Percentiles rank a stretch among this genome's conserved stretches.
Conservation (phyloP, 2,888 invertebrate genomes). For the Trachelus stipa region DNA sequence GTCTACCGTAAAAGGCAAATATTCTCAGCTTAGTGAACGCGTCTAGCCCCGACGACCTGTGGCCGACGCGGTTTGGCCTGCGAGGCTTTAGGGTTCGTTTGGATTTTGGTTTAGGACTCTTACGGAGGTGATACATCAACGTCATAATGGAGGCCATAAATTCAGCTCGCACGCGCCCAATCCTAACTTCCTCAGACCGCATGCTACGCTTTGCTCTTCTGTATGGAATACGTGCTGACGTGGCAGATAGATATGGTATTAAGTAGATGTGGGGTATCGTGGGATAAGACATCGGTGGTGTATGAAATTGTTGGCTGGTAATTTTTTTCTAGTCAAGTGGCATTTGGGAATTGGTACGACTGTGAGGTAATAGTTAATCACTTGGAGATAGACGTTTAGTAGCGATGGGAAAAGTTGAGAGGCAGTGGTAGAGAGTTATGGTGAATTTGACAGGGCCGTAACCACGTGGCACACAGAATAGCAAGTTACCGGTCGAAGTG, state of each 20-base stretch:
- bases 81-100: constrained; percentile 35
- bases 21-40: constrained; percentile 42
- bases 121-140: constrained; percentile 56
- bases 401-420: background rate
- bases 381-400: no score
- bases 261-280: no score
- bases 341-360: no score
- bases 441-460: constrained; percentile 54
- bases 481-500: constrained; percentile 46
- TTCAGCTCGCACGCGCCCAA: constrained; percentile 54
- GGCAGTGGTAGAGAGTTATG: constrained; percentile 48
- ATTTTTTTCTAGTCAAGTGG: no score
- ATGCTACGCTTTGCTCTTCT: constrained; percentile 13
- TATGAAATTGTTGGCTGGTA: no score
- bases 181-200: constrained; percentile 24
- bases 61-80: constrained; percentile 46
- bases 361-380: no score
- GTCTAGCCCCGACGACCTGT: constrained; percentile 44
- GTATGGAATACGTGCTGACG: no score
- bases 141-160: constrained; percentile 59
- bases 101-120: constrained; percentile 49
- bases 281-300: no score
- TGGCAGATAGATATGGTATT: no score
- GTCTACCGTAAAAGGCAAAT: constrained; percentile 47
- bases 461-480: constrained; percentile 45